Percentiles rank a stretch among this genome's conserved stretches.
Evolutionary conservation across 2,113 vertebrate genomes (phyloP).

Genomic region (Oreochromis niloticus): DNA sequence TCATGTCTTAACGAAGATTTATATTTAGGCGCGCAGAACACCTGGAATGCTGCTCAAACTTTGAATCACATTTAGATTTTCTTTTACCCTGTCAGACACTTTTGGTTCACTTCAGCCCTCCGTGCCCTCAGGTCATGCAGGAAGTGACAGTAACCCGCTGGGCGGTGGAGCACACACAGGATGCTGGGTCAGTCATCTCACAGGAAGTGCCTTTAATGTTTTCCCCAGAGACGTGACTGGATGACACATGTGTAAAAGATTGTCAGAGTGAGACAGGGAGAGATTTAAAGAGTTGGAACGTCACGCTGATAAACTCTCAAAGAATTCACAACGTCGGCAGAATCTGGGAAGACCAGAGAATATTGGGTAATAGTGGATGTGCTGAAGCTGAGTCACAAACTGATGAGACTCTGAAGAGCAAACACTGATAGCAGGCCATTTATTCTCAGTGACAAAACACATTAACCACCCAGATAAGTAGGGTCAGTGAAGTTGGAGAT

Average conservation of each 20-base stretch:
- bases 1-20: background rate
- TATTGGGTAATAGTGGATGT: conserved; percentile 24
- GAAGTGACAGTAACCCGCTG: conserved; percentile 32
- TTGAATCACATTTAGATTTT: background rate
- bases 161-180: conserved; percentile 18
- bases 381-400: conserved; percentile 23
- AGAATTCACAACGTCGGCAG: conserved; percentile 44
- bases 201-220: conserved; percentile 53
- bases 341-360: background rate
- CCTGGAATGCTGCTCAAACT: background rate
- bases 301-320: conserved; percentile 37
- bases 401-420: background rate
- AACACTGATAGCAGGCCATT: background rate
- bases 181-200: conserved; percentile 30
- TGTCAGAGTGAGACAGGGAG: background rate
- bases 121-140: conserved; percentile 3
- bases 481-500: conserved; percentile 9
- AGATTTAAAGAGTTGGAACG: background rate
- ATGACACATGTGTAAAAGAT: conserved; percentile 32
- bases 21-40: background rate
- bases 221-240: conserved; percentile 5
- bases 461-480: conserved; percentile 15
- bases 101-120: background rate
- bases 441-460: background rate
- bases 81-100: background rate